Base-by-base conservation (phyloP, 2,797 vertebrate species). In the Toxotes lorentzi region DNA sequence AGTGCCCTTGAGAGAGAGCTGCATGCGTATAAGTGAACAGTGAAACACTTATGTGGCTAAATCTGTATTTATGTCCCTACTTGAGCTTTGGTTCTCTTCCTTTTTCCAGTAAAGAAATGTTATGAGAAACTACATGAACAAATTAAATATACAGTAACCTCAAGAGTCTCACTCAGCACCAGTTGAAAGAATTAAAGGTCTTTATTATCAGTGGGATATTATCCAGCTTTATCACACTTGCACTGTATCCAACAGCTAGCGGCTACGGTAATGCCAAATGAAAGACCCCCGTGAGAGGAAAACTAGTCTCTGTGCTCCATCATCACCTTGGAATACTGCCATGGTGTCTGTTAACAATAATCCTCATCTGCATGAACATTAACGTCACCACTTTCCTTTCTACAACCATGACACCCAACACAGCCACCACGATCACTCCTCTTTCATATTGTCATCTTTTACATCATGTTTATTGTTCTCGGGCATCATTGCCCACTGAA, bases 241-340 rank as follows among this genome's bases (percentile, higher is more conserved):
- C 32, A 51, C 65, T 50, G 65, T 65, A 70, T 77, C 73, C 58
- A 81, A 76, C 58, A 84, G 78, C 71, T 61, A 21, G 77, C 2
- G 40, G 81, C 80, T 56, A 74, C 7, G 40, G 30, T 86, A 83
- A 89, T 84, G 30, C 47, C 67, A 68, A 86, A 79, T 45, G 38
- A 90, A 92, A 85, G 72, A 87, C 73, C 74, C 86, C 85, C 86
- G 57, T 69, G 89, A 86, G 85, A 89, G 76, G 45, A 79, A 82
- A 81, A 66, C 23, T 43, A 64, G 45, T 77, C 70, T 70, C 62
- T 59, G 30, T 65, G 69, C 56, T 63, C 68, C 13, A 57, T 71
- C 72, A 70, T 71, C 72, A 70, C 27, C 45, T 78, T 89, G 86
- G 82, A 86, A 70, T 71, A 43, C 65, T 45, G 77, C 83, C 66